phyloP scores from a whole-genome alignment of 1,140 invertebrate genomes.

The Pentalonia nigronervosa region DNA sequence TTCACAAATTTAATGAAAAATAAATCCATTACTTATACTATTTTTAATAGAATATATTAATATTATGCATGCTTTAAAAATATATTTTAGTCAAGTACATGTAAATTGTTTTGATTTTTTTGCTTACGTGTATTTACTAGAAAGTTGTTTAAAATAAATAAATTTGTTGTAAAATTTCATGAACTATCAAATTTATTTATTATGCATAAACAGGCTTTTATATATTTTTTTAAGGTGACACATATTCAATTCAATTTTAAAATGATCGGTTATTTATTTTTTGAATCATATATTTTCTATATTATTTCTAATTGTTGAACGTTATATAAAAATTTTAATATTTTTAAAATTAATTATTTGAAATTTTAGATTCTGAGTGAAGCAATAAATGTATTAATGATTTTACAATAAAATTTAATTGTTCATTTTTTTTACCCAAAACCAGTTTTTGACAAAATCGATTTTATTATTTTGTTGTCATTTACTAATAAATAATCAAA shows the following conservation, averaged over 20 bases:
- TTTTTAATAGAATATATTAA: not conserved
- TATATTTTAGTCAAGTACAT: not conserved
- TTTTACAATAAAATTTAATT: not conserved
- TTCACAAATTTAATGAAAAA: not conserved
- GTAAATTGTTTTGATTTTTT: not conserved
- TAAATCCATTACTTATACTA: not conserved
- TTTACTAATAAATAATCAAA: not conserved
- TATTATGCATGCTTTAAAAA: not conserved
- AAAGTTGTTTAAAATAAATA: not conserved
- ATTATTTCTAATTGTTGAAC: not conserved
- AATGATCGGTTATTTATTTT: not conserved
- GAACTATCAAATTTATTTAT: not conserved
- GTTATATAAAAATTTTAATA: no score
- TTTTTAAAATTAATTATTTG: not conserved
- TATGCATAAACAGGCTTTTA: no score
- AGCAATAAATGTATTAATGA: not conserved
- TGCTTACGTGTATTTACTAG: not conserved
- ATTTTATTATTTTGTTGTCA: not conserved
- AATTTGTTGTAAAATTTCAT: not conserved
- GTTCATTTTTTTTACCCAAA: no score
- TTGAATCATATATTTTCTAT: no score
- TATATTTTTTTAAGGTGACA: no score
- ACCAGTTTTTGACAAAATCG: not conserved
- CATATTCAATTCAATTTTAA: not conserved
- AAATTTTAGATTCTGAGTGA: not conserved